These are phyloP conservation scores for Acronicta psi DNA, from an alignment of 2,888 invertebrate genomes.

Conservation along the genomic window DNA sequence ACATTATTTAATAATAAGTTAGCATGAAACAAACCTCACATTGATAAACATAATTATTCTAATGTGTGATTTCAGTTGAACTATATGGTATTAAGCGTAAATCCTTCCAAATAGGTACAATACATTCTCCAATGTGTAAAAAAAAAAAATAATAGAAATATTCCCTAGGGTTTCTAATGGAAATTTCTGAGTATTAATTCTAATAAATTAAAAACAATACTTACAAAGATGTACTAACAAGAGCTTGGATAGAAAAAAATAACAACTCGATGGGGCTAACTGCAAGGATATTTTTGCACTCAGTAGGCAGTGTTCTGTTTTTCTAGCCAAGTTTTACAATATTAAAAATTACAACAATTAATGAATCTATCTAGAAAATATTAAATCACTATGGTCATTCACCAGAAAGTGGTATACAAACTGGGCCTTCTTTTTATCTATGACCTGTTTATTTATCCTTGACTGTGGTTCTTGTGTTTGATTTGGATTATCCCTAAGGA, in stretches of 20 bases:
- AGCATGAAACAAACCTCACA: conserved; percentile 28
- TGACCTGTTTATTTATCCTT: conserved; percentile 89
- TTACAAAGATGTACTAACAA: conserved; percentile 27
- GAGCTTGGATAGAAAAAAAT: conserved; percentile 34
- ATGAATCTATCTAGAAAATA: conserved; percentile 84
- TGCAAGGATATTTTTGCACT: conserved; percentile 19
- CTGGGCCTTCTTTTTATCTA: conserved; percentile 91
- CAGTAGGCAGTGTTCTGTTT: conserved; percentile 24
- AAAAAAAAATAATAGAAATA: conserved; percentile 49
- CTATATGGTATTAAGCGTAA: conserved; percentile 35
- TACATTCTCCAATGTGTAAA: conserved; percentile 36
- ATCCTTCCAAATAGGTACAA: conserved; percentile 33
- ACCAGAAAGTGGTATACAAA: conserved; percentile 95
- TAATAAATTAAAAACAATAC: conserved; percentile 47
- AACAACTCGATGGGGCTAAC: conserved; percentile 39
- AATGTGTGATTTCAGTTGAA: conserved; percentile 12
- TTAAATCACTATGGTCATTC: conserved; percentile 92
- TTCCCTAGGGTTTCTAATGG: conserved; percentile 50
- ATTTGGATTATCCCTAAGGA: conserved; percentile 92
- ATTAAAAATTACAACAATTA: conserved; percentile 11
- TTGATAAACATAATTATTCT: conserved; percentile 23
- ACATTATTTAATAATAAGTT: conserved; percentile 19
- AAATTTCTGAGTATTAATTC: conserved; percentile 55
- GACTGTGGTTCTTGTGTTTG: conserved; percentile 87
- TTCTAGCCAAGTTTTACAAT: conserved; percentile 19